Evolutionary conservation across 2,888 invertebrate species (phyloP).

Genomic region (Pachycephus smyrnensis): DNA sequence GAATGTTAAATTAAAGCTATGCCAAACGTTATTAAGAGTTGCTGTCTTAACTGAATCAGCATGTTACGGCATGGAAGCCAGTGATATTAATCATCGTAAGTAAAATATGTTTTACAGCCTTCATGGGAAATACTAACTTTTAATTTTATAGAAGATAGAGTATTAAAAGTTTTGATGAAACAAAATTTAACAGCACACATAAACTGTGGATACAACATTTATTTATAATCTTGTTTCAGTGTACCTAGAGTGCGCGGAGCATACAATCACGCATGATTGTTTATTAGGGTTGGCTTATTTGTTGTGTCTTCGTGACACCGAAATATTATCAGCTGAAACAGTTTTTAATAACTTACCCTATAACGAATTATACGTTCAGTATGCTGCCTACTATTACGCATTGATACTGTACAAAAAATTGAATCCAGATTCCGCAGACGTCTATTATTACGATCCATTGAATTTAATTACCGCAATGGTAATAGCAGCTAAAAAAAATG

Average conservation of each 20-base stretch:
- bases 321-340: constrained; percentile 45
- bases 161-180: not conserved
- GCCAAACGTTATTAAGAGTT: constrained; percentile 61
- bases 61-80: constrained; percentile 55
- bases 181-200: not conserved
- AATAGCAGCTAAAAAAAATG: constrained; percentile 5
- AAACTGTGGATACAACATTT: not conserved
- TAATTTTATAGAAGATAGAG: not conserved
- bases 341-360: constrained; percentile 50
- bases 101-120: constrained; percentile 16
- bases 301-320: constrained; percentile 61
- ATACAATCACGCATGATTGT: constrained; percentile 69
- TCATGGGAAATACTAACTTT: constrained; percentile 2
- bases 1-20: constrained; percentile 59
- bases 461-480: constrained; percentile 47
- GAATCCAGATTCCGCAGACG: constrained; percentile 35
- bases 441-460: constrained; percentile 50
- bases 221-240: constrained; percentile 55
- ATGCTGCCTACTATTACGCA: constrained; percentile 55
- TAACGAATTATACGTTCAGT: constrained; percentile 48
- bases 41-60: constrained; percentile 63
- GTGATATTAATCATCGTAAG: constrained; percentile 61
- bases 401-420: constrained; percentile 47
- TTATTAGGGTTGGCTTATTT: constrained; percentile 69
- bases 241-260: constrained; percentile 67